These are phyloP conservation scores for Pholis gunnellus DNA, from an alignment of 2,113 vertebrate genomes.

Conservation along the genomic window DNA sequence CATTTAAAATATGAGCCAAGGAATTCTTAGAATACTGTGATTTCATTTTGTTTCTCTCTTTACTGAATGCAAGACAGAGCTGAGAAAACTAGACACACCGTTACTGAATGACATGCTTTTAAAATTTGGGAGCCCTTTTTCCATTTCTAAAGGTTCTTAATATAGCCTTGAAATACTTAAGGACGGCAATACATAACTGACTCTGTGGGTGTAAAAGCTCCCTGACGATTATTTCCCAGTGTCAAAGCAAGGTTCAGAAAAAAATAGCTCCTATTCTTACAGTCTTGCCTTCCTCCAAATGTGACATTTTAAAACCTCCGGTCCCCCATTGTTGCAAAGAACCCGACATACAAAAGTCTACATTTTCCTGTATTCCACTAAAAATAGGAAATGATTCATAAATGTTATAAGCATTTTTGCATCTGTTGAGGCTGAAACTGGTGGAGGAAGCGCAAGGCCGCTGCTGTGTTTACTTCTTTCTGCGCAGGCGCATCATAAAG, in stretches of 20 bases:
- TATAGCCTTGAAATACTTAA: not conserved
- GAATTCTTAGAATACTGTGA: not conserved
- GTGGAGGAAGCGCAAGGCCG: too few species aligned
- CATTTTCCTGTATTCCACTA: not conserved
- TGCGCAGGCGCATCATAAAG: too few species aligned
- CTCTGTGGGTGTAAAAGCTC: slow-evolving; percentile 6
- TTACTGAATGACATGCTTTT: not conserved
- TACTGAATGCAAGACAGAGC: not conserved
- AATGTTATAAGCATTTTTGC: too few species aligned
- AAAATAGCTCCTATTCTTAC: not conserved
- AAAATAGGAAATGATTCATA: too few species aligned
- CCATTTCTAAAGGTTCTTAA: not conserved
- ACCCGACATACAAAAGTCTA: not conserved
- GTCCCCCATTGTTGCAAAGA: not conserved
- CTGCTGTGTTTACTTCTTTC: too few species aligned
- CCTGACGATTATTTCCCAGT: not conserved
- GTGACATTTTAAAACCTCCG: not conserved
- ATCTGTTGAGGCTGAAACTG: too few species aligned
- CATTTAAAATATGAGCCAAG: not conserved
- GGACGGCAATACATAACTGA: slow-evolving; percentile 11
- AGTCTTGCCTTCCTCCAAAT: not conserved
- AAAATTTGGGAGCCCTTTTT: not conserved
- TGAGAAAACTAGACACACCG: not conserved
- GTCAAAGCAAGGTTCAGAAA: not conserved
- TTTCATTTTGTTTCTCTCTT: not conserved